Conservation (phyloP, 2,888 invertebrate species). For the Dryobotodes eremita region DNA sequence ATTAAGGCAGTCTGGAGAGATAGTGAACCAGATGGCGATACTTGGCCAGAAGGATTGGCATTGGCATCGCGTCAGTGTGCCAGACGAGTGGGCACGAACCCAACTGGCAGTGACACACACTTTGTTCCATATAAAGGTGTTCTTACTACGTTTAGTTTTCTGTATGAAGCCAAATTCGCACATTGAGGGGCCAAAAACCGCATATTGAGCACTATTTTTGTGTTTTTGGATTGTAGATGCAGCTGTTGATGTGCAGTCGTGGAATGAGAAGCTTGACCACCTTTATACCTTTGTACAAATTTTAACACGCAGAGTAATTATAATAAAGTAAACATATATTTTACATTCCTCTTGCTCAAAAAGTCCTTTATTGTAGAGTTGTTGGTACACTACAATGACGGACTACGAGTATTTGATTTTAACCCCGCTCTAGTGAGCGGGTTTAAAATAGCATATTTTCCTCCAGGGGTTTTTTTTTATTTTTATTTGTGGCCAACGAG, state of each 20-base stretch:
- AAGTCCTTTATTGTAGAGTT: no score
- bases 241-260: constrained; percentile 1
- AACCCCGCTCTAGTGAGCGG: no score
- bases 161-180: constrained; percentile 42
- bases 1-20: constrained; percentile 6
- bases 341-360: no score
- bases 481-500: no score
- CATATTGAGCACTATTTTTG: constrained; percentile 2
- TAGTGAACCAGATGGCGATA: constrained; percentile 49
- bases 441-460: no score
- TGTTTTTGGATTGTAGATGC: neutral
- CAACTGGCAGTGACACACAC: constrained; percentile 54
- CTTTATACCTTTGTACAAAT: neutral
- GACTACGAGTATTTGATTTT: no score
- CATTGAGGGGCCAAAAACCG: constrained; percentile 18
- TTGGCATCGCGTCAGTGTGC: constrained; percentile 40
- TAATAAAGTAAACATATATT: neutral
- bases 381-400: no score
- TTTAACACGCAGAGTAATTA: neutral
- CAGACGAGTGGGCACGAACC: constrained; percentile 60
- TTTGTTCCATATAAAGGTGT: constrained; percentile 40
- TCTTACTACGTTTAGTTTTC: constrained; percentile 26
- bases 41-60: constrained; percentile 54
- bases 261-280: neutral
- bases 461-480: no score